Percentiles rank a stretch among this genome's conserved stretches.
phyloP scores from a whole-genome alignment of 2,888 invertebrate genomes.

The Meloe dianella region DNA sequence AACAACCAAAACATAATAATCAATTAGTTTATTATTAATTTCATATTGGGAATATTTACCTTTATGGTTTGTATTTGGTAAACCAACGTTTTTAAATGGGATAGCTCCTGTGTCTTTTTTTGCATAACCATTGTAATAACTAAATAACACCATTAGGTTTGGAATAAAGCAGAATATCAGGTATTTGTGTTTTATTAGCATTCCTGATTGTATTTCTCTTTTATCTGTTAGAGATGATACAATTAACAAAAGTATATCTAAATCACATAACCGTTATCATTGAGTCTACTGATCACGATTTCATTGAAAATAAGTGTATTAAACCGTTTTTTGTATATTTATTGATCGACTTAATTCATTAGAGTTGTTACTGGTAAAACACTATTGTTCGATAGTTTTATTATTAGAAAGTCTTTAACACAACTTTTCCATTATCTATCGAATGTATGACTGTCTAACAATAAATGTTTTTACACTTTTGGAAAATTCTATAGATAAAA shows the following conservation, averaged over 20 bases:
- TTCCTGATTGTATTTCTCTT: slow-evolving; percentile 13
- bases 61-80: slow-evolving; percentile 12
- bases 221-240: no score
- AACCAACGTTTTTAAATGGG: slow-evolving; percentile 20
- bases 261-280: neutral
- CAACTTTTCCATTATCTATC: neutral
- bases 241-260: no score
- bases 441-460: neutral
- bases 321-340: no score
- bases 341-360: no score
- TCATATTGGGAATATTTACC: slow-evolving; percentile 12
- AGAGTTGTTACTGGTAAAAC: neutral
- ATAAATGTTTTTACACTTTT: neutral
- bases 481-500: neutral
- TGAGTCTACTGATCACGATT: neutral
- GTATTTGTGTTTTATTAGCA: slow-evolving; percentile 23
- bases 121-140: slow-evolving; percentile 26
- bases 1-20: neutral
- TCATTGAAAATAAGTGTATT: no score
- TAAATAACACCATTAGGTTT: slow-evolving; percentile 28
- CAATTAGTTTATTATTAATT: neutral
- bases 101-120: slow-evolving; percentile 19
- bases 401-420: neutral
- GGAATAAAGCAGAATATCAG: slow-evolving; percentile 29
- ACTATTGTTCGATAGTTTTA: neutral